phyloP scores from a whole-genome alignment of 2,888 invertebrate genomes.

The Acanthosepion pharaonis region DNA sequence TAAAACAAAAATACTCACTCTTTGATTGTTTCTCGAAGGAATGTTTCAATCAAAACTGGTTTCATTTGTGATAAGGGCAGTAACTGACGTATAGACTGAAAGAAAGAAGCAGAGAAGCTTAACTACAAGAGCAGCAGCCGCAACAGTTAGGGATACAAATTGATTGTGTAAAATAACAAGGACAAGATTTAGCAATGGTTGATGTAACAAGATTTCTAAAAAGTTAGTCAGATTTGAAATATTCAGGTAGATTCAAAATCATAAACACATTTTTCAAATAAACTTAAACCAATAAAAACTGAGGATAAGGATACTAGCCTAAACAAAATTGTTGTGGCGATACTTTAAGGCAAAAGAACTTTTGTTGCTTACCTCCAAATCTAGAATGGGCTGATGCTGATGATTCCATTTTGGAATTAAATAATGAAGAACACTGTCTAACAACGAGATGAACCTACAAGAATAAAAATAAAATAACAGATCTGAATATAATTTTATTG shows the following conservation, averaged over 20 bases:
- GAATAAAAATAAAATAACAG: neutral
- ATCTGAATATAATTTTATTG: neutral
- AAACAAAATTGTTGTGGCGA: neutral
- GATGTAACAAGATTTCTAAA: no score
- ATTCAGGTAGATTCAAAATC: no score
- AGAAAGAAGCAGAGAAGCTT: conserved; percentile 46
- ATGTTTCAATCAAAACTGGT: conserved; percentile 69
- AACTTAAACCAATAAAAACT: neutral
- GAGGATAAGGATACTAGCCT: neutral
- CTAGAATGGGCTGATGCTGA: neutral
- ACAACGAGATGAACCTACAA: conserved; percentile 67
- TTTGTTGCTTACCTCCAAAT: conserved; percentile 43
- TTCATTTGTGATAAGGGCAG: conserved; percentile 72
- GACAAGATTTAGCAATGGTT: neutral
- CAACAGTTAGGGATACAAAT: neutral
- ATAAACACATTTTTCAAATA: no score
- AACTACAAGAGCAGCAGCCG: neutral
- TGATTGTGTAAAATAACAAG: neutral
- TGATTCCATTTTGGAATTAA: conserved; percentile 69
- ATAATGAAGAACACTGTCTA: conserved; percentile 72
- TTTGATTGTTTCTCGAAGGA: conserved; percentile 70
- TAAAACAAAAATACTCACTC: conserved; percentile 62
- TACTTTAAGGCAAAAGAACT: neutral
- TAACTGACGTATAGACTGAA: conserved; percentile 70
- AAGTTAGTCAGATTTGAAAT: no score